Evolutionary conservation across 2,113 vertebrate genomes (phyloP).

Genomic region (Phylloscopus whistleri): DNA sequence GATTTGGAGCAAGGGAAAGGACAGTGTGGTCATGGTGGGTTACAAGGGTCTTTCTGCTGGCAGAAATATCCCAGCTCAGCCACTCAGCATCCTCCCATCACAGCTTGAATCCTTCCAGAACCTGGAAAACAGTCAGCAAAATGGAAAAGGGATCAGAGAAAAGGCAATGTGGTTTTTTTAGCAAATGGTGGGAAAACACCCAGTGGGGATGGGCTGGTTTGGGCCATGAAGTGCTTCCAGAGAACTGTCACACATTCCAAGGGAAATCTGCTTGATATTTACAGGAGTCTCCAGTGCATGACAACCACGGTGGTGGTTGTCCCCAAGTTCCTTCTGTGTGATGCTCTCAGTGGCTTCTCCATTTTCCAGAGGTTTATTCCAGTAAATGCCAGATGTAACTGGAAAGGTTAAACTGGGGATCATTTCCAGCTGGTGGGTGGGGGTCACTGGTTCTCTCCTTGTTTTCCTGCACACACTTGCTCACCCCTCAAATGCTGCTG

Average conservation of each 20-base stretch:
- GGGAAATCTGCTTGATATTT: too few relatives aligned
- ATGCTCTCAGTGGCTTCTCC: not conserved
- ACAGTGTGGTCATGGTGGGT: rapidly evolving
- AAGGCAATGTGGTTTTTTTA: not conserved
- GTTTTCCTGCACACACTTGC: not conserved
- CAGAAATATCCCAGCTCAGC: not conserved
- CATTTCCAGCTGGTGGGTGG: not conserved
- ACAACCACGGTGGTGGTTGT: rapidly evolving
- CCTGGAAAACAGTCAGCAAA: not conserved
- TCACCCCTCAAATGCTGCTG: not conserved
- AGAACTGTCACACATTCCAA: not conserved
- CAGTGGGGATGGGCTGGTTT: not conserved
- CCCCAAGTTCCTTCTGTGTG: not conserved
- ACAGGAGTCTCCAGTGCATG: not conserved
- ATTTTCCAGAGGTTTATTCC: not conserved
- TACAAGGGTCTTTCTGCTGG: not conserved
- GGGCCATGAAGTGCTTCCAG: not conserved
- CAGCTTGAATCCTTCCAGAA: not conserved
- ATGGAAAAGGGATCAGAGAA: not conserved
- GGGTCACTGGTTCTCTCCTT: not conserved
- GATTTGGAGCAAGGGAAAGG: not conserved
- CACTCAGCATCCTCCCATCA: not conserved
- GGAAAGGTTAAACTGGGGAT: not conserved
- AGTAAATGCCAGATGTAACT: not conserved
- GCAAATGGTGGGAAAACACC: not conserved